These are phyloP conservation scores for Oreochromis grahami DNA, from an alignment of 2,797 vertebrate species.

Conservation along the genomic window DNA sequence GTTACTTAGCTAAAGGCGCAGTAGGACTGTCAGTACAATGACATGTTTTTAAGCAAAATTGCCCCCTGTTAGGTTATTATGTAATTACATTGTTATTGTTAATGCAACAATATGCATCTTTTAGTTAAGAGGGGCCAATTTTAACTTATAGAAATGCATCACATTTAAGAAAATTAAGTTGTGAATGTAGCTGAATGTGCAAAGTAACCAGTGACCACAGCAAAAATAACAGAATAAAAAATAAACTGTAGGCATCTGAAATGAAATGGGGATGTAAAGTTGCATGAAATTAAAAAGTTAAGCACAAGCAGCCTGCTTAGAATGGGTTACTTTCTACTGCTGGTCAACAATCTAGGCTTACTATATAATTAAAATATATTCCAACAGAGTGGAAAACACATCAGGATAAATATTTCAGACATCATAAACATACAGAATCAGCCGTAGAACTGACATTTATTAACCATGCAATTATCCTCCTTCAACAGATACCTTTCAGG, in stretches of 20 bases:
- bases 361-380: neutral
- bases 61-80: neutral
- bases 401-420: neutral
- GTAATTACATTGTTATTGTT: neutral
- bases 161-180: neutral
- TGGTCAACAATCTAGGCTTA: neutral
- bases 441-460: slow-evolving; percentile 26
- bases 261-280: neutral
- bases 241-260: neutral
- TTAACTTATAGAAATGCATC: rapidly evolving
- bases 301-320: neutral
- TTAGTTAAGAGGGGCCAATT: neutral
- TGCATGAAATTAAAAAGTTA: neutral
- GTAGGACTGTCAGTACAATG: neutral
- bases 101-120: neutral
- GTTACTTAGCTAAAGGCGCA: neutral
- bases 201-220: neutral
- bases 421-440: neutral
- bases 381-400: neutral
- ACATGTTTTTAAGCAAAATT: neutral
- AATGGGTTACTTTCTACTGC: neutral
- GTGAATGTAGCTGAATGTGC: neutral
- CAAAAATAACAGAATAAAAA: neutral
- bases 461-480: slow-evolving; percentile 31
- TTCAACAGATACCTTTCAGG: slow-evolving; percentile 19